phyloP scores from a whole-genome alignment of 2,888 invertebrate species.

The Liodrosophila aerea region DNA sequence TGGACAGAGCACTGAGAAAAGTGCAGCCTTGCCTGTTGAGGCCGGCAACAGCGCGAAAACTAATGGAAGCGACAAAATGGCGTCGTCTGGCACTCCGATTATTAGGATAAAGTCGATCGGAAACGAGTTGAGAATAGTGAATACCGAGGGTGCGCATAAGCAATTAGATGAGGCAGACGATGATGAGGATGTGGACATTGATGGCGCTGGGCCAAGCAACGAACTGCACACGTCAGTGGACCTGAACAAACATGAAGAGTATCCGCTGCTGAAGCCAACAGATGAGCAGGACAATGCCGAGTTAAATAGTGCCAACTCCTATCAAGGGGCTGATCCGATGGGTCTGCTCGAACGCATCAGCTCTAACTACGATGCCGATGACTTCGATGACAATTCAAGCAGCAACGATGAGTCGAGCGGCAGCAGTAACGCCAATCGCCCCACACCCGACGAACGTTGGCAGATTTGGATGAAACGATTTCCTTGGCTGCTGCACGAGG shows the following conservation, averaged over 20 bases:
- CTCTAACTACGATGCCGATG: constrained; percentile 18
- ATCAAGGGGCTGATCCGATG: constrained; percentile 66
- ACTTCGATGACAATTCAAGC: constrained; percentile 45
- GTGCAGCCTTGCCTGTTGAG: background rate
- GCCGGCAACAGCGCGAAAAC: constrained; percentile 24
- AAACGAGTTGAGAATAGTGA: constrained; percentile 61
- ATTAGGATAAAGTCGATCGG: background rate
- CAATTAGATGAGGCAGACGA: constrained; percentile 43
- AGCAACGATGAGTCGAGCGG: constrained; percentile 39
- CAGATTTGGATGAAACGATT: constrained; percentile 67
- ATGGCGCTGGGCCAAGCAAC: too few species aligned
- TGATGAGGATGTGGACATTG: constrained; percentile 34
- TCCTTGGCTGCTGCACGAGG: constrained; percentile 73
- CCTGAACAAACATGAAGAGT: constrained; percentile 5
- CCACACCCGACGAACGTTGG: constrained; percentile 38
- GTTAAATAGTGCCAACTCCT: too few species aligned
- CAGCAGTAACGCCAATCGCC: constrained; percentile 43
- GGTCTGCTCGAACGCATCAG: constrained; percentile 64
- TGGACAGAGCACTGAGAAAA: too few species aligned
- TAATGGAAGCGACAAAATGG: constrained; percentile 56
- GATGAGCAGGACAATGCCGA: too few species aligned
- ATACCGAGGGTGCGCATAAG: constrained; percentile 52
- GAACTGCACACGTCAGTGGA: too few species aligned
- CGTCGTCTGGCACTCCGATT: constrained; percentile 31
- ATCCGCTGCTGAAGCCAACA: constrained; percentile 9